These are phyloP conservation scores for Plecturocebus donacophilus DNA, from an alignment of 2,113 vertebrate genomes.

Conservation along the genomic window DNA sequence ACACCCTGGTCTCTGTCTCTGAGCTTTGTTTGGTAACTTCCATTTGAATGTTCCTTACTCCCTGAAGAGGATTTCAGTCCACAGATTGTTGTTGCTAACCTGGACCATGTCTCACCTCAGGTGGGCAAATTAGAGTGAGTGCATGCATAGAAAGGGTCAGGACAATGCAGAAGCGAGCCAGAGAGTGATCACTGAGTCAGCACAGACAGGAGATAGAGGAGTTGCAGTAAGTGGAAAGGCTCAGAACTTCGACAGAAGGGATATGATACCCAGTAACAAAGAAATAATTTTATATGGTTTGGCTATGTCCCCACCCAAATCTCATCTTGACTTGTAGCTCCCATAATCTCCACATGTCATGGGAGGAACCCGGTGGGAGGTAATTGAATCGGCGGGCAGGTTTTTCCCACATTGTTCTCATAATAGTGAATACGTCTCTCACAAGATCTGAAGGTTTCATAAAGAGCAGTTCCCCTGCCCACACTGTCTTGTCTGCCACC, in stretches of 20 bases:
- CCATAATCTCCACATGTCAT: no score
- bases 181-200: background rate
- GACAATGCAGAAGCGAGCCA: background rate
- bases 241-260: background rate
- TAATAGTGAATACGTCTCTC: no score
- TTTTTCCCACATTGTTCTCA: no score
- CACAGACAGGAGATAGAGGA: background rate
- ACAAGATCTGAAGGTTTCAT: no score
- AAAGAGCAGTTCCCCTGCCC: no score
- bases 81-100: background rate
- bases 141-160: background rate
- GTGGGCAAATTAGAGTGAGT: background rate
- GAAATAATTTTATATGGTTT: background rate
- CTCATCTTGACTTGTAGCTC: no score
- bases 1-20: background rate
- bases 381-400: no score
- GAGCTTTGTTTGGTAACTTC: background rate
- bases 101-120: background rate
- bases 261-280: background rate
- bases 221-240: background rate
- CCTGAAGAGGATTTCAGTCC: background rate
- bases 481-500: no score
- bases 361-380: no score
- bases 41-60: background rate
- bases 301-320: no score